phyloP scores from a whole-genome alignment of 1,140 invertebrate species.

The Drosophila truncata region DNA sequence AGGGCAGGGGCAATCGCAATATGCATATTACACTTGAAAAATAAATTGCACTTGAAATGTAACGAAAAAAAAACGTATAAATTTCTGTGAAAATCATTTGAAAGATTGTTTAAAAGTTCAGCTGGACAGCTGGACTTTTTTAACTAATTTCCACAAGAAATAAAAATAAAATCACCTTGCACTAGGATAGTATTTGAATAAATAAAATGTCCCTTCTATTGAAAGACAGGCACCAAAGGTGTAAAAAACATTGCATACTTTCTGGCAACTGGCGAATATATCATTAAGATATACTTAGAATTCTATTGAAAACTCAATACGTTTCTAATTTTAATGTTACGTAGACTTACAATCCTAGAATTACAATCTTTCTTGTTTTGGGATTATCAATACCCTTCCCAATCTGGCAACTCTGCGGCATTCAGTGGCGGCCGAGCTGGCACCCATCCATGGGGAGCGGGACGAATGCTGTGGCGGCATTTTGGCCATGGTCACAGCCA shows the following conservation, averaged over 20 bases:
- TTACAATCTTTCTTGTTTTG: not conserved
- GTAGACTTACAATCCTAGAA: not conserved
- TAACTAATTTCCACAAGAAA: no score
- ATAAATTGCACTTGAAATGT: conserved; percentile 28
- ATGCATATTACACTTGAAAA: conserved; percentile 60
- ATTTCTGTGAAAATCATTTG: rapidly evolving
- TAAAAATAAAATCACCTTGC: no score
- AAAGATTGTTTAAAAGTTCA: not conserved
- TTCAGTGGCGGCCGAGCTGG: conserved; percentile 49
- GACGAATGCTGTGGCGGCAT: conserved; percentile 41
- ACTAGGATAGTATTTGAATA: no score
- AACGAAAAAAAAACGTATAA: no score
- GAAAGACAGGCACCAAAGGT: rapidly evolving
- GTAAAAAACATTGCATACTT: not conserved
- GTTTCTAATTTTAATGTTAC: not conserved
- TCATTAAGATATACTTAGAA: no score
- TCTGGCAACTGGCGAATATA: not conserved
- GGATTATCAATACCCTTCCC: no score
- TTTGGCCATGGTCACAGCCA: conserved; percentile 73
- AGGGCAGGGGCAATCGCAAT: conserved; percentile 29
- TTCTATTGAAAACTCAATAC: no score
- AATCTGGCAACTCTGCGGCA: conserved; percentile 35
- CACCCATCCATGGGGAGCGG: conserved; percentile 42
- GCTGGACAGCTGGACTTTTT: rapidly evolving
- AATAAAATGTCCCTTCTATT: no score